Evolutionary conservation across 2,113 vertebrate species (phyloP).

Genomic region (Ictalurus furcatus): DNA sequence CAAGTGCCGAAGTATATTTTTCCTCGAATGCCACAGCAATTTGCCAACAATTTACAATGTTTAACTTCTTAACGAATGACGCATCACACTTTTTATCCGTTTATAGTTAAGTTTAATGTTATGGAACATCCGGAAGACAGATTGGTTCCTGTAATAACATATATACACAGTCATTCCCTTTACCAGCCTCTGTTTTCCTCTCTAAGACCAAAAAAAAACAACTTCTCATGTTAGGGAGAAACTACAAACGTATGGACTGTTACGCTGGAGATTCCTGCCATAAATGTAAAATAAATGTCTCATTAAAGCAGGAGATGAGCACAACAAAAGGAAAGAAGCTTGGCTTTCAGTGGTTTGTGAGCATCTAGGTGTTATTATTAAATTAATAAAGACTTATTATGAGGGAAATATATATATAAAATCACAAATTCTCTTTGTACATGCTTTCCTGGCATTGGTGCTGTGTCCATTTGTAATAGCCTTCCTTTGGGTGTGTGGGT

Average conservation of each 20-base stretch:
- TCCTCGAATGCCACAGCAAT: background rate
- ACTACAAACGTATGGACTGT: background rate
- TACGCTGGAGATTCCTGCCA: background rate
- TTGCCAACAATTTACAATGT: no score
- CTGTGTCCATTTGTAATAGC: constrained; percentile 1
- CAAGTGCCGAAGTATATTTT: background rate
- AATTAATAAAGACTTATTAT: background rate
- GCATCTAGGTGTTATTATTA: background rate
- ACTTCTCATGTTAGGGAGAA: background rate
- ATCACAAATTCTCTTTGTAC: background rate
- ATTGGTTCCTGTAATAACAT: background rate
- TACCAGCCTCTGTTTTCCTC: background rate
- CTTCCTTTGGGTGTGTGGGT: constrained; percentile 20
- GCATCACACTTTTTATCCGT: no score
- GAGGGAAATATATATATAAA: background rate
- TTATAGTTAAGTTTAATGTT: background rate
- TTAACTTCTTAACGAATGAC: no score
- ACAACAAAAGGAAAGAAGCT: background rate
- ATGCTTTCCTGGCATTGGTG: background rate
- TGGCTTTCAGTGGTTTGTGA: background rate
- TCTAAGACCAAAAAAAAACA: background rate
- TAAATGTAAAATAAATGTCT: background rate
- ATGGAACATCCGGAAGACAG: background rate
- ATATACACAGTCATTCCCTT: background rate
- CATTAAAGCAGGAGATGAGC: background rate